These are phyloP conservation scores for Dascyllus trimaculatus DNA, from an alignment of 2,113 vertebrate species.

Conservation along the genomic window DNA sequence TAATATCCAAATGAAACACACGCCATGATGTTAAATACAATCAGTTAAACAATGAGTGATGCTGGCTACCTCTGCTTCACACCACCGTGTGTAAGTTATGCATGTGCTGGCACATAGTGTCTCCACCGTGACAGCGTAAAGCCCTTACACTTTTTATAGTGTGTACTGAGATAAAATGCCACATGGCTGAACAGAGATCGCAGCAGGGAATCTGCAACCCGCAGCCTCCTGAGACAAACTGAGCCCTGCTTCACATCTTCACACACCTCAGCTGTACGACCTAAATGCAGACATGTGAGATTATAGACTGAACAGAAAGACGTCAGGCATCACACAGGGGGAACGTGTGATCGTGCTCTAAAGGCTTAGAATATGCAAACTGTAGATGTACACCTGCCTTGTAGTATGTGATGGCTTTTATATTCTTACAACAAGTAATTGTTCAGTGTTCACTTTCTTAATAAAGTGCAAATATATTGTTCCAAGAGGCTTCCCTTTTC, in stretches of 20 bases:
- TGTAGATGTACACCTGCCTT: conserved; percentile 32
- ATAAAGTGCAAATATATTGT: conserved; percentile 56
- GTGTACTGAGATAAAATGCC: conserved; percentile 39
- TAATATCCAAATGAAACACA: background rate
- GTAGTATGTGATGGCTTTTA: conserved; percentile 33
- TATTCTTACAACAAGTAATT: conserved; percentile 26
- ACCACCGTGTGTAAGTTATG: conserved; percentile 4
- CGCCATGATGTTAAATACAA: conserved; percentile 3
- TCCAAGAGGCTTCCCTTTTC: background rate
- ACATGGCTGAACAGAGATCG: conserved; percentile 11
- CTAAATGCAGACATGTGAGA: conserved; percentile 1
- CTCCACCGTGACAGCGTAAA: conserved; percentile 4
- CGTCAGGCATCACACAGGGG: background rate
- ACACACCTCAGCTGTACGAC: background rate
- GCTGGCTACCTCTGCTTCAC: conserved; percentile 35
- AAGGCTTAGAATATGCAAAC: conserved; percentile 26
- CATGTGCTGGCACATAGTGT: conserved; percentile 11
- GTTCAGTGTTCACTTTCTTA: conserved; percentile 47
- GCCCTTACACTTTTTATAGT: conserved; percentile 32
- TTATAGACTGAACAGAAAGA: background rate
- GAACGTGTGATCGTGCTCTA: conserved; percentile 8
- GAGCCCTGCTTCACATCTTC: conserved; percentile 17
- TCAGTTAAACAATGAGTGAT: conserved; percentile 25
- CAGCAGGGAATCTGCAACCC: background rate
- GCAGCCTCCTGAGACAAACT: conserved; percentile 7